These are phyloP conservation scores for Protonemura montana DNA, from an alignment of 2,888 invertebrate genomes.

Conservation along the genomic window DNA sequence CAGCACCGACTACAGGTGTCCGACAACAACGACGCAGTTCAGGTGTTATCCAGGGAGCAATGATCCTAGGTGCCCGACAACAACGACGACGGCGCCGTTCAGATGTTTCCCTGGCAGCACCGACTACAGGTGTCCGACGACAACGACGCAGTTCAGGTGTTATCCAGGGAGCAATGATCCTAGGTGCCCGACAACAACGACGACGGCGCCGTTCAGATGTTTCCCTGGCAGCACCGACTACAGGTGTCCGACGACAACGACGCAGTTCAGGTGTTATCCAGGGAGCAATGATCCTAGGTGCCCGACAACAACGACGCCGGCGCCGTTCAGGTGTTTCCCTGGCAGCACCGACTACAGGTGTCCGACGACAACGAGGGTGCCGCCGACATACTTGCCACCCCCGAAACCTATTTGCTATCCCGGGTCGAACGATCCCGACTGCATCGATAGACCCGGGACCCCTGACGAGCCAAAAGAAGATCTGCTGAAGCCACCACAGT, in stretches of 20 bases:
- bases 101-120: conserved; percentile 55
- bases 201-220: no score
- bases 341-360: conserved; percentile 51
- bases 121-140: conserved; percentile 54
- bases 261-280: conserved; percentile 53
- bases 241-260: conserved; percentile 46
- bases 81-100: conserved; percentile 48
- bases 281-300: conserved; percentile 55
- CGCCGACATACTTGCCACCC: conserved; percentile 39
- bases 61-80: conserved; percentile 55
- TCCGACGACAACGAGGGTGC: conserved; percentile 24
- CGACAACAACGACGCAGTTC: background rate
- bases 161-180: conserved; percentile 40
- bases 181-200: conserved; percentile 49
- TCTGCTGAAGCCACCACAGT: conserved; percentile 44
- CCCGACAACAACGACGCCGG: conserved; percentile 48
- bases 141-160: conserved; percentile 49
- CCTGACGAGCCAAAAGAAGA: conserved; percentile 33
- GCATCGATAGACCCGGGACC: conserved; percentile 36
- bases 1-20: conserved; percentile 49
- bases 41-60: background rate
- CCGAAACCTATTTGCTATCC: conserved; percentile 39
- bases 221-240: conserved; percentile 53
- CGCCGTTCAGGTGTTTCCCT: no score
- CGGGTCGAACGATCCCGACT: conserved; percentile 41